Conservation (phyloP, 2,888 invertebrate species). For the Athalia circularis region DNA sequence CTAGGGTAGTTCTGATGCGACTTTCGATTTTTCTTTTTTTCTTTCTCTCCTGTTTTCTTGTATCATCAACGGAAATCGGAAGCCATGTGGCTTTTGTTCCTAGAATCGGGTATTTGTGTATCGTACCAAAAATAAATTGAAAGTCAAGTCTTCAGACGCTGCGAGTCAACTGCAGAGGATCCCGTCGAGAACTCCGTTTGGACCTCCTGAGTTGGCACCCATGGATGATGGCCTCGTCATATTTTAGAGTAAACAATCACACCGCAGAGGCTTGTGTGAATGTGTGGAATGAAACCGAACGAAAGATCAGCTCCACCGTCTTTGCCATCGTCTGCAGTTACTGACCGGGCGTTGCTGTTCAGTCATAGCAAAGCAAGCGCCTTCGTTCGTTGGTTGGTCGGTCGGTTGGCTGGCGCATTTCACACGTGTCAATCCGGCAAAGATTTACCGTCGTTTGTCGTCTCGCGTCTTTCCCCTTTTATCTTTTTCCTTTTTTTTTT, state of each 20-base stretch:
- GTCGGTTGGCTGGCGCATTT: slow-evolving; percentile 64
- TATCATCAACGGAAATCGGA: not conserved
- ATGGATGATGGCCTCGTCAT: not conserved
- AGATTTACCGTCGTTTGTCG: slow-evolving; percentile 67
- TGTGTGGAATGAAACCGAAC: too few relatives aligned
- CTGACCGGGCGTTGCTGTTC: not conserved
- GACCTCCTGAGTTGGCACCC: not conserved
- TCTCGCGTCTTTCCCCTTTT: slow-evolving; percentile 33
- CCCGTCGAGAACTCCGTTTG: too few relatives aligned
- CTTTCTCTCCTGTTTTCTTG: too few relatives aligned
- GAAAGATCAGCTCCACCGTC: not conserved
- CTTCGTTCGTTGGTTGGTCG: slow-evolving; percentile 27
- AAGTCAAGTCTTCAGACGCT: not conserved
- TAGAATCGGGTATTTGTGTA: not conserved
- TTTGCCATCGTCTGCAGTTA: not conserved
- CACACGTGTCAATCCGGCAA: slow-evolving; percentile 70
- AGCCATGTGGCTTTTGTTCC: slow-evolving; percentile 20
- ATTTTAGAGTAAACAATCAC: slow-evolving; percentile 27
- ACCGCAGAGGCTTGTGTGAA: not conserved
- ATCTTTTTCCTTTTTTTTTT: slow-evolving; percentile 2
- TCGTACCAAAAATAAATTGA: not conserved
- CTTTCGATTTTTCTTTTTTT: not conserved
- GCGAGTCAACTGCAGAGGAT: too few relatives aligned
- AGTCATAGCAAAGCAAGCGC: slow-evolving; percentile 54
- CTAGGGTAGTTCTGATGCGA: too few relatives aligned